Base-by-base conservation (phyloP, 2,797 vertebrate species). In the Xiphorhynchus erythropygius region DNA sequence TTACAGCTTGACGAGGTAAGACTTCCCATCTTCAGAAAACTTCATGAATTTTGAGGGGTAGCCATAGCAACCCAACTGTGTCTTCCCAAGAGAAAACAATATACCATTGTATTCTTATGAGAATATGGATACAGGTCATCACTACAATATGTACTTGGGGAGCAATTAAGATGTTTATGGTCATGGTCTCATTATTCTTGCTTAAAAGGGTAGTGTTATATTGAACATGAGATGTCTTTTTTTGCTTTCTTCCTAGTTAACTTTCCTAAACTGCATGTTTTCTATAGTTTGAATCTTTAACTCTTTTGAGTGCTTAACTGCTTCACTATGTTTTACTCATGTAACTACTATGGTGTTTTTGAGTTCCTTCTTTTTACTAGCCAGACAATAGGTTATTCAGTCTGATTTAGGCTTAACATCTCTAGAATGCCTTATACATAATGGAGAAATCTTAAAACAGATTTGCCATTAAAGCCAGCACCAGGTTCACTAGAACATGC, bases 161-260 rank as follows among this genome's bases (percentile, higher is more conserved):
- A 92, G 62, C 70, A 93, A 91, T 93, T 96, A 94, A 95, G 24
- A 18, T 53, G 32, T 91, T 93, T 82, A 39, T 75, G 82, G 41
- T 79, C 64, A 89, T 9, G 44, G 37, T 91, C 50, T 55, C 39
- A 75, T 77, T 90, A 21, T 22, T 93, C 25, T 89, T 90, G 17
- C 68, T 89, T 75, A 73, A 35, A 18, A 89, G 16, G 50, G 76
- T 49, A 89, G 39, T 65, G 39, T 7, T 46, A 65, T 44, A 71
- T 13, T 84, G 42, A 87, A 77, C 53, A 82, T 57, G 37, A 39
- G 25, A 56, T 18, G 25, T 59, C 15, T 33, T 91, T 47, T 82
- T 71, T 47, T 11, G 1, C 5, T 7, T 73, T 47, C 15, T 76
- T 4, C 10, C 21, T 27, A 19, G 7, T 18, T 86, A 64, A 35